Evolutionary conservation across 2,888 invertebrate species (phyloP).

Genomic region (Trissolcus brochymenae): DNA sequence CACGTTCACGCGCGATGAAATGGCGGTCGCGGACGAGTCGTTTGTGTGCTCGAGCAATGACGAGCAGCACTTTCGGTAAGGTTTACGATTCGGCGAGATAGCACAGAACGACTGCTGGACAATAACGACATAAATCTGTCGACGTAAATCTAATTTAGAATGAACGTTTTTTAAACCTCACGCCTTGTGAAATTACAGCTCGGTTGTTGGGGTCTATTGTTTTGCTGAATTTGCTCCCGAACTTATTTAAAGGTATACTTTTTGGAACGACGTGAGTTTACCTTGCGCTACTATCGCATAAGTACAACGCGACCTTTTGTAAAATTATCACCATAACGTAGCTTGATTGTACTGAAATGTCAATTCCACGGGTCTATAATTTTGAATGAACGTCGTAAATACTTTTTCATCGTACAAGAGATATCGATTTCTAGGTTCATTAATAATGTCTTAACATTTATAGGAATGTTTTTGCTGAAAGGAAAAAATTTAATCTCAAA

Average conservation of each 20-base stretch:
- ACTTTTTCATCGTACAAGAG: too few relatives aligned
- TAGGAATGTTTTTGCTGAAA: too few relatives aligned
- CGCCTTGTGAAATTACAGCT: constrained; percentile 41
- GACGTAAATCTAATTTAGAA: constrained; percentile 56
- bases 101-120: constrained; percentile 29
- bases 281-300: constrained; percentile 27
- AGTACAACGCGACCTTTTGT: constrained; percentile 22
- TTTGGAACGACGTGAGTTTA: constrained; percentile 6
- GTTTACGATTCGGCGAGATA: constrained; percentile 48
- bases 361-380: constrained; percentile 26
- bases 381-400: constrained; percentile 1
- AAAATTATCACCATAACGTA: constrained; percentile 21
- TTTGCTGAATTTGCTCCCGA: constrained; percentile 51
- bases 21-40: constrained; percentile 36
- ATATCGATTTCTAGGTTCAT: too few relatives aligned
- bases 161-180: constrained; percentile 49
- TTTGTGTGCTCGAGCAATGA: constrained; percentile 38
- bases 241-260: constrained; percentile 30
- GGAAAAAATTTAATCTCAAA: too few relatives aligned
- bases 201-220: constrained; percentile 46
- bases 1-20: constrained; percentile 24
- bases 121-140: constrained; percentile 50
- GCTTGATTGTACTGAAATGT: constrained; percentile 26
- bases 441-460: too few relatives aligned
- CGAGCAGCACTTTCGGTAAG: constrained; percentile 45